phyloP scores from a whole-genome alignment of 2,113 vertebrate species.

The Polypterus senegalus region DNA sequence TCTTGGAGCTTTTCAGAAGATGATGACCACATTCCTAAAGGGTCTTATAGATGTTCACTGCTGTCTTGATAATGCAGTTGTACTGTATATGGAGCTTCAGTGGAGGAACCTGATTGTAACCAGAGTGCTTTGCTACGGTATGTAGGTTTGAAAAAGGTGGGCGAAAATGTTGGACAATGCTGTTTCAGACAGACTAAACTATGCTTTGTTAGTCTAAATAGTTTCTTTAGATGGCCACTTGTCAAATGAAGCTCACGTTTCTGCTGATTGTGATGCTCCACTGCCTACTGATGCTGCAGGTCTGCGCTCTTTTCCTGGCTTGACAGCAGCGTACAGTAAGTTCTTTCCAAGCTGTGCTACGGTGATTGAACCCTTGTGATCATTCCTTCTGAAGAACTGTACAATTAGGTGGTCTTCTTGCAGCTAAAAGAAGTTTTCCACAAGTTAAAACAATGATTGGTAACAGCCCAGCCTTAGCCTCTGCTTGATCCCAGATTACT shows the following conservation, averaged over 20 bases:
- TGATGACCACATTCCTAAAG: no score
- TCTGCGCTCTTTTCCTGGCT: conserved; percentile 9
- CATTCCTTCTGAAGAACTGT: background rate
- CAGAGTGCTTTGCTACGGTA: no score
- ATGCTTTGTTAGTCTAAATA: conserved; percentile 5
- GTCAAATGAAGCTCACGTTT: conserved; percentile 1
- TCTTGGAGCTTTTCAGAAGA: no score
- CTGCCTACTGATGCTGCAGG: background rate
- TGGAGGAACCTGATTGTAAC: no score
- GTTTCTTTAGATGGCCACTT: background rate
- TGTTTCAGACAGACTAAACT: background rate
- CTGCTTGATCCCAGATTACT: conserved; percentile 10
- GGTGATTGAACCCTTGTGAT: conserved; percentile 7
- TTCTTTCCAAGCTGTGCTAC: conserved; percentile 6
- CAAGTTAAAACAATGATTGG: conserved; percentile 11
- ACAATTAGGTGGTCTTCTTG: conserved; percentile 8
- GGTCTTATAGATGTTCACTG: no score
- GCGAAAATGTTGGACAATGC: no score
- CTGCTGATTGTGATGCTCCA: conserved; percentile 4
- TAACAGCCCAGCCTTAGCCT: conserved; percentile 4
- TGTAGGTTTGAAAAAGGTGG: no score
- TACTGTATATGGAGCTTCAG: no score
- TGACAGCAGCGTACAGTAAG: conserved; percentile 7
- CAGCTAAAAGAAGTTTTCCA: conserved; percentile 11
- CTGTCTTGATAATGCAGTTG: no score